phyloP scores from a whole-genome alignment of 2,888 invertebrate species.

The Lamellibrachia satsuma region DNA sequence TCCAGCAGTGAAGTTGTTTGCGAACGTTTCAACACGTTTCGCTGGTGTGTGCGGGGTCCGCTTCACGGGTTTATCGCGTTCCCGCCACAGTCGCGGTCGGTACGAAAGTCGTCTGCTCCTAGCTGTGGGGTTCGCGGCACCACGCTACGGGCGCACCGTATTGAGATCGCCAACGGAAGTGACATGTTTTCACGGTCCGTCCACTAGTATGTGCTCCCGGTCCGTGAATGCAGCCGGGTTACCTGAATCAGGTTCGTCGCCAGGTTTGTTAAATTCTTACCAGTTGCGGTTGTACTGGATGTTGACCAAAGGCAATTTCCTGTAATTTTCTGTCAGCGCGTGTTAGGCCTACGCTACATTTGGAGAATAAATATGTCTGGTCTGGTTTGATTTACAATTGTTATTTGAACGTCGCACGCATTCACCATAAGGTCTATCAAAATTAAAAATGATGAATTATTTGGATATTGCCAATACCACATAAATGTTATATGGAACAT shows the following conservation, averaged over 20 bases:
- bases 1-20: neutral
- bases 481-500: neutral
- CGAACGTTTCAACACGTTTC: neutral
- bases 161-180: neutral
- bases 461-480: too few species aligned
- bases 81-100: neutral
- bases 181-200: neutral
- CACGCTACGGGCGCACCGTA: neutral
- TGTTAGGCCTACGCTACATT: neutral
- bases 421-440: neutral
- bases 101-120: slow-evolving; percentile 11
- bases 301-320: neutral
- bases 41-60: neutral
- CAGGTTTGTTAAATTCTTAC: neutral
- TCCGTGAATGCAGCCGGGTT: neutral
- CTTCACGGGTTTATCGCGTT: neutral
- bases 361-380: neutral
- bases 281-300: neutral
- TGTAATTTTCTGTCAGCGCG: neutral
- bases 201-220: neutral
- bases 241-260: neutral
- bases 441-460: neutral
- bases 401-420: neutral
- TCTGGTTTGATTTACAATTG: neutral
- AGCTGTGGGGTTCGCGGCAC: neutral